Base-by-base conservation (phyloP, 2,797 vertebrate genomes). In the Platyrinchus mystaceus region DNA sequence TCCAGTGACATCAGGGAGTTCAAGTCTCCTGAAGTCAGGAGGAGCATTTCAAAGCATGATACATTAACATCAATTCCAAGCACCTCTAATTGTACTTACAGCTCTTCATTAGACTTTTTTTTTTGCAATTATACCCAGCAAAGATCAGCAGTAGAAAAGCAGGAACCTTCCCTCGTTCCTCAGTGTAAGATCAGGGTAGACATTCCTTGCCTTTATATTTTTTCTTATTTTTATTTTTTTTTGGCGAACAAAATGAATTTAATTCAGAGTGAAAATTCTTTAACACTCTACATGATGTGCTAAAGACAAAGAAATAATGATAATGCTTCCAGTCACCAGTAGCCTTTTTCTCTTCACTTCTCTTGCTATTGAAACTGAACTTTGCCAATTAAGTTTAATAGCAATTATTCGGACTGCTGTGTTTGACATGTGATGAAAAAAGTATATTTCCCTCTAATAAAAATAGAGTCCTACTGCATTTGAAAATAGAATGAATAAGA, bases 401-500 rank as follows among this genome's bases (percentile, higher is more conserved):
- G 73, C 64, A 62, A 74, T 93, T 88, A 63, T 73, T 59, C 84
- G 71, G 90, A 93, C 91, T 88, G 36, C 95, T 88, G 68, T 64
- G 26, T 43, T 76, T 62, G 70, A 69, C 84, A 67, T 80, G 59
- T 80, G 85, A 77, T 79, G 56, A 68, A 92, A 86, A 93, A 89
- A 87, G 58, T 69, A 79, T 92, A 93, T 92, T 96, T 94, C 77
- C 95, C 94, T 95, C 89, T 94, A 84, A 90, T 77, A 97, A 94
- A 96, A 96, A 97, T 97, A 95, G 94, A 95, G 90, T 74, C 91
- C 87, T 96, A 53, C 83, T 82, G 91, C 87, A 88, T 92, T 96
- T 96, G 95, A 81, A 96, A 96, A 94, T 93, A 94, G 95, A 94
- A 95, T 96, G 93, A 97, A 97, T 97, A 96, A 97, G 93, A 84